Evolutionary conservation across 2,888 invertebrate species (phyloP).

Genomic region (Oligia latruncula): DNA sequence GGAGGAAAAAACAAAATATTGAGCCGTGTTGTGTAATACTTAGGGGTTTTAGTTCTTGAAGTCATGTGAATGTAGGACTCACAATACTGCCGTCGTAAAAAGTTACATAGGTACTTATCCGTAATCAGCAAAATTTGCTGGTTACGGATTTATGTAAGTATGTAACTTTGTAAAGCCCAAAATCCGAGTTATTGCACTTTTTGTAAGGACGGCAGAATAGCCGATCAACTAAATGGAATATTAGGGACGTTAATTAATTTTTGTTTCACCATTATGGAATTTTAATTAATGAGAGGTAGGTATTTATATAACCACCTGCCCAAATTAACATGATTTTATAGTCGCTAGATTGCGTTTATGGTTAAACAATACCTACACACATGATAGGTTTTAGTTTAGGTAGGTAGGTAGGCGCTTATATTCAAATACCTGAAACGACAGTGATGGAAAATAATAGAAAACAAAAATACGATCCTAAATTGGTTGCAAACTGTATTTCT

Average conservation of each 20-base stretch:
- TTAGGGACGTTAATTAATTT: not conserved
- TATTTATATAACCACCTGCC: constrained; percentile 32
- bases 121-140: no score
- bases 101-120: no score
- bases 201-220: no score
- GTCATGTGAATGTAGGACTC: not conserved
- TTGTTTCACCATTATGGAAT: not conserved
- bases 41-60: not conserved
- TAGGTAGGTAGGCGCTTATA: not conserved
- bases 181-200: no score
- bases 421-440: not conserved
- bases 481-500: constrained; percentile 19
- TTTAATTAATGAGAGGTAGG: not conserved
- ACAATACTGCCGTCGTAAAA: not conserved
- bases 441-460: constrained; percentile 13
- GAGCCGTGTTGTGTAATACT: not conserved
- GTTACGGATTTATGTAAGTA: no score
- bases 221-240: not conserved
- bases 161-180: no score
- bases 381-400: not conserved
- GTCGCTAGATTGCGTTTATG: not conserved
- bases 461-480: constrained; percentile 13
- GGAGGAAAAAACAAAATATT: no score
- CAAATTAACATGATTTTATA: constrained; percentile 30
- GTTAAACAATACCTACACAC: not conserved